Evolutionary conservation across 2,797 vertebrate species (phyloP), one percentile per base, ranked within the genome.

Genomic region (Acipenser ruthenus): DNA sequence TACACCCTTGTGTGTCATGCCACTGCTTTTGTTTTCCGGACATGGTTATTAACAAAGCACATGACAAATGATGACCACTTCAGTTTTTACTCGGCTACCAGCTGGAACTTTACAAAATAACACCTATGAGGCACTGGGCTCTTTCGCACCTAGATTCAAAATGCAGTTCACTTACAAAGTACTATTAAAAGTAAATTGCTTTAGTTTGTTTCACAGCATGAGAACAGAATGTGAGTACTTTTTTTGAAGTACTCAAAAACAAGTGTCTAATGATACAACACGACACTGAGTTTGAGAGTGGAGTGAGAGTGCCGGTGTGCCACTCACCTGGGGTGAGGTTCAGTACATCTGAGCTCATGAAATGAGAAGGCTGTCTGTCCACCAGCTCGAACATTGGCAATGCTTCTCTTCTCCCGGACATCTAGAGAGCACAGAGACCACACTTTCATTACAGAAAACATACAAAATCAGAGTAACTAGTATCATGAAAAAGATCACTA

Each of bases 331-430:
- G 92, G 52, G 95, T 97, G 68, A 98, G 92, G 86, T 95, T 97
- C 49, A 97, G 90, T 72, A 94, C 84, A 0, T 98, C 96, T 0
- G 93, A 82, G 61, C 88, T 92, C 86, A 93, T 93, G 83, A 97
- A 89, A 77, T 97, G 95, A 0, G 92, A 91, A 0, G 94, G 95
- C 79, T 97, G 94, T 76, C 89, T 94, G 68, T 98, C 95, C 1
- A 97, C 94, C 13, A 99, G 86, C 56, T 99, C 97, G 6, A 99
- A 99, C 95, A 98, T 98, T 1, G 95, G 95, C 74, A 99, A 83
- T 0, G 90, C 92, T 1, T 93, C 93, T 83, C 87, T 90, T 48
- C 89, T 90, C 78, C 90, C 85, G n/a, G 94, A 93, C 71, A 97
- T 72, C 96, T 99, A 77, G 49, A 68, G 75, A 66, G 74, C 9